Evolutionary conservation across 2,888 invertebrate species (phyloP).

Genomic region (Chydorus sphaericus): DNA sequence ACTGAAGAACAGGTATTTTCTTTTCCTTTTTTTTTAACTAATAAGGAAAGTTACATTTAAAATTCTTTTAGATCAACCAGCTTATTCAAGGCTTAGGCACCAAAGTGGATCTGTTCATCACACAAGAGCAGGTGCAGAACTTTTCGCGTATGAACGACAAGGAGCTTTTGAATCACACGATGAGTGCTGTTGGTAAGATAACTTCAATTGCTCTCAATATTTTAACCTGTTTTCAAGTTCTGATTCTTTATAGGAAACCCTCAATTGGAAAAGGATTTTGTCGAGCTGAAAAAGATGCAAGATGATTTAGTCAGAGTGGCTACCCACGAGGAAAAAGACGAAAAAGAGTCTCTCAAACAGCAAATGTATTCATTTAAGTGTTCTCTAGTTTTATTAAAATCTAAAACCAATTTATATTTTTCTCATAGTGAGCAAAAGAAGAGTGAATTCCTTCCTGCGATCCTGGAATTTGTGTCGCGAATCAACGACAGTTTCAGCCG

Average conservation of each 20-base stretch:
- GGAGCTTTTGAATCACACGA: constrained; percentile 66
- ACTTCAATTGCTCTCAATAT: no score
- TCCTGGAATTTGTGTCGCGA: constrained; percentile 43
- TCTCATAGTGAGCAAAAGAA: constrained; percentile 31
- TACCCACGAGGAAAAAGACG: constrained; percentile 14
- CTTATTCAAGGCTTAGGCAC: constrained; percentile 25
- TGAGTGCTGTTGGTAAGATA: constrained; percentile 54
- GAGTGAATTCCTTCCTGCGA: constrained; percentile 50
- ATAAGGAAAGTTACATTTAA: neutral
- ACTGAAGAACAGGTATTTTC: constrained; percentile 40
- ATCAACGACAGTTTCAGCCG: constrained; percentile 59
- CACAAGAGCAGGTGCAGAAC: constrained; percentile 90
- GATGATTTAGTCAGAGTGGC: constrained; percentile 16
- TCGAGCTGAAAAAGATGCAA: constrained; percentile 41
- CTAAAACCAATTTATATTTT: neutral
- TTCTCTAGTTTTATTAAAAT: neutral
- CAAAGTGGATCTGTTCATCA: constrained; percentile 69
- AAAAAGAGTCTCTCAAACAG: constrained; percentile 14
- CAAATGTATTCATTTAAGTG: constrained; percentile 15
- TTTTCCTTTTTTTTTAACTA: neutral
- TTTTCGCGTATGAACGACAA: constrained; percentile 82
- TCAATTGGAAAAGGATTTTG: constrained; percentile 39
- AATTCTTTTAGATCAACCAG: constrained; percentile 24
- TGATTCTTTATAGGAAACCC: constrained; percentile 30
- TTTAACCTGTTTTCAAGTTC: no score